These are phyloP conservation scores for Theodoxus fluviatilis DNA, from an alignment of 2,888 invertebrate species.

Conservation along the genomic window DNA sequence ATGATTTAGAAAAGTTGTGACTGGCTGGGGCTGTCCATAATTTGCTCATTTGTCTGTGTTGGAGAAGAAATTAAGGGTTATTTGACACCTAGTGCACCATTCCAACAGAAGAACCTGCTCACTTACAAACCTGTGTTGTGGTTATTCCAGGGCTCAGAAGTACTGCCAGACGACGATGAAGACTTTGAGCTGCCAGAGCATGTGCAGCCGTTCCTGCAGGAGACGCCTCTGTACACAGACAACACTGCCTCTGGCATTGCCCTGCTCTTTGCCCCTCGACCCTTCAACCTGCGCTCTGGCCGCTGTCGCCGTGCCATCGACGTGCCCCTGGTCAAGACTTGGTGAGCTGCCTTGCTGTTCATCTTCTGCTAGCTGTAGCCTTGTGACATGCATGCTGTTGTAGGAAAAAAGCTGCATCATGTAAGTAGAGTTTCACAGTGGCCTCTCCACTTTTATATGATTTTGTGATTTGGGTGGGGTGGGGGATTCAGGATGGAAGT, in stretches of 20 bases:
- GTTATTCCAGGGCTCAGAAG: slow-evolving; percentile 79
- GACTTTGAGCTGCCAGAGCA: slow-evolving; percentile 91
- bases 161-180: slow-evolving; percentile 80
- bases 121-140: no score
- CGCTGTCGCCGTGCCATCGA: slow-evolving; percentile 93
- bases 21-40: no score
- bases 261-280: slow-evolving; percentile 95
- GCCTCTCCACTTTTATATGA: no score
- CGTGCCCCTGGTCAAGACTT: slow-evolving; percentile 94
- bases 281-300: slow-evolving; percentile 95
- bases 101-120: neutral
- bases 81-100: neutral
- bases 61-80: neutral
- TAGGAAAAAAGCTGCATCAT: no score
- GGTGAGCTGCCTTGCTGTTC: slow-evolving; percentile 72
- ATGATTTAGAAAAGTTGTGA: neutral
- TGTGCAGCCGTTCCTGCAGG: slow-evolving; percentile 90
- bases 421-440: no score
- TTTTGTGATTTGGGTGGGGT: no score
- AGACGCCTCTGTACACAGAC: slow-evolving; percentile 95
- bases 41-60: neutral
- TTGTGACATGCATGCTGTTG: no score
- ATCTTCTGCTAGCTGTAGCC: neutral
- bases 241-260: slow-evolving; percentile 99
- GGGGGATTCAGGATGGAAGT: no score